phyloP scores from a whole-genome alignment of 2,113 vertebrate species.

The Dascyllus trimaculatus region DNA sequence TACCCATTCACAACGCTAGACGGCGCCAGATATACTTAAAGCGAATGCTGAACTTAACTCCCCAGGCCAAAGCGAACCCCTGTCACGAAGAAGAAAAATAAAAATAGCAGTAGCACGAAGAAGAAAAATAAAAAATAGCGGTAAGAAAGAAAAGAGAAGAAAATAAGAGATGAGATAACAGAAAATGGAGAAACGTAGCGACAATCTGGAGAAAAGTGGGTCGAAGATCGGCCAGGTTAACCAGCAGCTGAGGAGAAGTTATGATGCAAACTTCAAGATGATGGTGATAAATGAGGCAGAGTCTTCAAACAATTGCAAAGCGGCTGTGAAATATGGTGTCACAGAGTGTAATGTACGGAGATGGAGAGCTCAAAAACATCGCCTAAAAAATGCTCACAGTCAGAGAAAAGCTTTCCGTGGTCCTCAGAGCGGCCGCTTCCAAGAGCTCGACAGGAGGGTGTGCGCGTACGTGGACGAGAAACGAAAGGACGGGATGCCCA shows the following conservation, averaged over 20 bases:
- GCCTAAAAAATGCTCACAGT: neutral
- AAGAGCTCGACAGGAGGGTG: neutral
- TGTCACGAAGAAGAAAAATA: too few species aligned
- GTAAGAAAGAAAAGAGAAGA: too few species aligned
- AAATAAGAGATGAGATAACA: too few species aligned
- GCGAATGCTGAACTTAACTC: too few species aligned
- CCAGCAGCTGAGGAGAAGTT: neutral
- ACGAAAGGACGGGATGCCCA: neutral
- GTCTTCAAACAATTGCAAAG: neutral
- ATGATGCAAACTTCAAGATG: neutral
- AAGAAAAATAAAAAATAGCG: too few species aligned
- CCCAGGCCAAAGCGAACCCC: too few species aligned
- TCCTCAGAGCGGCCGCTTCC: neutral
- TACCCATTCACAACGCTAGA: too few species aligned
- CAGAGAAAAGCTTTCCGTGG: too few species aligned
- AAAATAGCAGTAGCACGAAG: too few species aligned
- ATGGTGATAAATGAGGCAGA: neutral
- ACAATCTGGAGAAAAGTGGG: too few species aligned
- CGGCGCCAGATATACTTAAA: too few species aligned
- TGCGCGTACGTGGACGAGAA: neutral
- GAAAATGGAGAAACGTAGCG: too few species aligned
- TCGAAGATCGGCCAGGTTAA: neutral
- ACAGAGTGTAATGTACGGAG: neutral
- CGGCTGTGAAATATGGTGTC: neutral
- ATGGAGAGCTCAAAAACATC: neutral